Evolutionary conservation across 2,888 invertebrate genomes (phyloP).

Genomic region (Eupeodes latifasciatus): DNA sequence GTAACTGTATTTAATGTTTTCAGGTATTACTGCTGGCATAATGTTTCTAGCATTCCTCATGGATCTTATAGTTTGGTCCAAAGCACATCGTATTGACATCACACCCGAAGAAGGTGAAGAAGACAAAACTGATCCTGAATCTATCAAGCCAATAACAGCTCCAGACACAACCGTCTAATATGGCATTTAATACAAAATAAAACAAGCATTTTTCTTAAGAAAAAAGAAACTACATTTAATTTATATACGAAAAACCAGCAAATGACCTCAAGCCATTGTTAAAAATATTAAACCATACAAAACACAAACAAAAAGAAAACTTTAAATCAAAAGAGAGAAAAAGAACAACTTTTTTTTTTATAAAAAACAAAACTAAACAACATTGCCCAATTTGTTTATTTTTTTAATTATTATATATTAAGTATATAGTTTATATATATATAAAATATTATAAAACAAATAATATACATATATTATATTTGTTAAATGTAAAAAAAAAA

Average conservation of each 20-base stretch:
- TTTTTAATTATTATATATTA: constrained; percentile 28
- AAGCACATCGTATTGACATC: constrained; percentile 92
- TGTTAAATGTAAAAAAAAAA: constrained; percentile 44
- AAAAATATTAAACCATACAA: constrained; percentile 48
- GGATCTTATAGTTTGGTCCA: constrained; percentile 95
- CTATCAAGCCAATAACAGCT: constrained; percentile 80
- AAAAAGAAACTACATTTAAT: constrained; percentile 43
- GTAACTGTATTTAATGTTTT: constrained; percentile 75
- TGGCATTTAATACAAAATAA: not conserved
- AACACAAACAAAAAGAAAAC: constrained; percentile 73
- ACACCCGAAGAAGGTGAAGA: constrained; percentile 85
- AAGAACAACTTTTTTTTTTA: constrained; percentile 51
- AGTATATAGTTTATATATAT: constrained; percentile 28
- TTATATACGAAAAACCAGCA: constrained; percentile 69
- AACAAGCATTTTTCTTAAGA: constrained; percentile 11
- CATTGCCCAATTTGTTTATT: constrained; percentile 56
- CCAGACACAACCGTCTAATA: constrained; percentile 82
- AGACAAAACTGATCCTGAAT: constrained; percentile 79
- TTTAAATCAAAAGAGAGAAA: constrained; percentile 69
- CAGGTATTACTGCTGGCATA: constrained; percentile 94
- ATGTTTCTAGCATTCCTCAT: constrained; percentile 94
- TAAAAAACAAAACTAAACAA: constrained; percentile 46
- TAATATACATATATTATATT: constrained; percentile 50
- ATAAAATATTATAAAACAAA: constrained; percentile 45
- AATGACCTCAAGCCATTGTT: constrained; percentile 72